These are phyloP conservation scores for Cordilura impudica DNA, from an alignment of 2,888 invertebrate species.

Conservation along the genomic window DNA sequence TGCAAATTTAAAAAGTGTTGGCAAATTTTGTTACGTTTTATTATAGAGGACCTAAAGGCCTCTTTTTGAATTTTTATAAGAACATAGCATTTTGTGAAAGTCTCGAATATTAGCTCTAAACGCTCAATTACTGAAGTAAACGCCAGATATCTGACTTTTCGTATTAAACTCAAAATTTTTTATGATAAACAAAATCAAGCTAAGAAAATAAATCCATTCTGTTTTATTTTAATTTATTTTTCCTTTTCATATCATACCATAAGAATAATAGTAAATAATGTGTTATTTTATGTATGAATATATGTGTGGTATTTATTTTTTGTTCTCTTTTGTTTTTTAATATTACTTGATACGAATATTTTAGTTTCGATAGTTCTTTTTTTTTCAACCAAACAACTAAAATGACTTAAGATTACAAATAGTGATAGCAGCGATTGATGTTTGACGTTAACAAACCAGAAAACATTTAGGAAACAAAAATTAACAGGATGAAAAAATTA, in stretches of 20 bases:
- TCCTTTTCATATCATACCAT: conserved; percentile 37
- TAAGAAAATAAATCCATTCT: neutral
- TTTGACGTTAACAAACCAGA: neutral
- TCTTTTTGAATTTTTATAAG: too few species aligned
- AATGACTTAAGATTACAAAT: conserved; percentile 20
- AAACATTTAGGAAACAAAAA: neutral
- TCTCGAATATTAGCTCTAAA: too few species aligned
- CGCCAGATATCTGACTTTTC: too few species aligned
- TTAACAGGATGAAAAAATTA: neutral
- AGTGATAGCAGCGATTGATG: neutral
- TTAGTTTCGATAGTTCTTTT: neutral
- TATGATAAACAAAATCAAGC: neutral
- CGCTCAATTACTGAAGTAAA: too few species aligned
- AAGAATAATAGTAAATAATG: conserved; percentile 51
- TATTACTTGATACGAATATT: conserved; percentile 15
- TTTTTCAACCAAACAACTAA: conserved; percentile 9
- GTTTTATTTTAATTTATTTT: conserved; percentile 29
- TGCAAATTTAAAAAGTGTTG: too few species aligned
- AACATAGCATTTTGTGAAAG: too few species aligned
- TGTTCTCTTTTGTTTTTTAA: neutral
- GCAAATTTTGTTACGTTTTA: too few species aligned
- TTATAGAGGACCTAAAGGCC: too few species aligned
- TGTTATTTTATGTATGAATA: conserved; percentile 30
- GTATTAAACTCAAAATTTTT: neutral
- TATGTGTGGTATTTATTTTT: conserved; percentile 19